Percentiles rank a stretch among this genome's conserved stretches.
Conservation (phyloP, 2,113 vertebrate species). For the Calyptommatus sinebrachiatus region DNA sequence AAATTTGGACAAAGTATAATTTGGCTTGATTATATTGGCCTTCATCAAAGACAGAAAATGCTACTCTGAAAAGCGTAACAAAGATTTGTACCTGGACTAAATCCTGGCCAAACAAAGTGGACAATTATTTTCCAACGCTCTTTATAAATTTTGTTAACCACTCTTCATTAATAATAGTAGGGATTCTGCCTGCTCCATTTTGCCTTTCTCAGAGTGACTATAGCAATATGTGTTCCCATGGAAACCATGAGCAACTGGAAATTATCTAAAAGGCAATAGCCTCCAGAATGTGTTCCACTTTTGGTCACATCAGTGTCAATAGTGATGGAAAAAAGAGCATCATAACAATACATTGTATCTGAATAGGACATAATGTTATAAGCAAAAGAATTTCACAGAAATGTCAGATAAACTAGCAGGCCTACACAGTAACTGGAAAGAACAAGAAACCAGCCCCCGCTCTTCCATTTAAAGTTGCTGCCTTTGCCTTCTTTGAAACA, state of each 20-base stretch:
- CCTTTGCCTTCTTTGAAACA: too few species aligned
- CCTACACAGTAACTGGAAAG: background rate
- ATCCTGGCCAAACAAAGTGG: background rate
- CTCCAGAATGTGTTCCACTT: constrained; percentile 1
- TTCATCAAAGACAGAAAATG: too few species aligned
- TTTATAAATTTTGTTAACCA: background rate
- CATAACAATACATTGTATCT: background rate
- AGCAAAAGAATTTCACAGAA: background rate
- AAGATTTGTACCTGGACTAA: too few species aligned
- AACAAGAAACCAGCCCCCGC: too few species aligned
- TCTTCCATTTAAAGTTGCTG: too few species aligned
- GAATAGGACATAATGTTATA: background rate
- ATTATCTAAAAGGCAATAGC: constrained; percentile 16
- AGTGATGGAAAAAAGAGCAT: background rate
- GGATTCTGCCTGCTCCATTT: background rate
- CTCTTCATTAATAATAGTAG: background rate
- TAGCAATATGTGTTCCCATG: constrained; percentile 15
- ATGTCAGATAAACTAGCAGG: background rate
- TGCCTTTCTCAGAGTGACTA: constrained; percentile 19
- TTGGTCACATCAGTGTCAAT: constrained; percentile 8
- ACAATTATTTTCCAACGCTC: background rate
- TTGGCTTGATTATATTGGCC: background rate
- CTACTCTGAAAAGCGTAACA: too few species aligned
- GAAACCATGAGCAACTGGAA: constrained; percentile 34
- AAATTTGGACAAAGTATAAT: background rate